Percentiles rank a stretch among this genome's conserved stretches.
phyloP scores from a whole-genome alignment of 2,888 invertebrate genomes.

The Hypsopygia costalis region DNA sequence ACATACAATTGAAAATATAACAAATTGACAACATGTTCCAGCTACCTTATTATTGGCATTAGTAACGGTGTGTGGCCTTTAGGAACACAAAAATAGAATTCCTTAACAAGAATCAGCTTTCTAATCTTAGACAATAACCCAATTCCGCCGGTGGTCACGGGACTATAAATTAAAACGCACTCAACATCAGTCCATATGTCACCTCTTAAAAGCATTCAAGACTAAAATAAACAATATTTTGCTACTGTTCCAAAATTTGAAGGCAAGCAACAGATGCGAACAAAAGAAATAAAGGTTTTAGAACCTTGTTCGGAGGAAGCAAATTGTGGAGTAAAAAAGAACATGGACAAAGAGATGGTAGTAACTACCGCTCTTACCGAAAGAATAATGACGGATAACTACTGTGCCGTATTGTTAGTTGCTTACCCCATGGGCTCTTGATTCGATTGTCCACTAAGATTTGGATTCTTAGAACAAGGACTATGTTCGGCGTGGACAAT shows the following conservation, averaged over 20 bases:
- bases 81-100: conserved; percentile 23
- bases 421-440: conserved; percentile 49
- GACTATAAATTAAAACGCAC: conserved; percentile 62
- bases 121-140: conserved; percentile 64
- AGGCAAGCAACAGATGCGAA: conserved; percentile 59
- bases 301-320: conserved; percentile 70
- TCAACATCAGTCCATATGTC: conserved; percentile 64
- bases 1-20: too few species aligned
- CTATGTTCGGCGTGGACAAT: conserved; percentile 14
- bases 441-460: conserved; percentile 53
- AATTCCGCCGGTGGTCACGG: conserved; percentile 57
- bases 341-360: conserved; percentile 47
- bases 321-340: conserved; percentile 59
- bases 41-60: too few species aligned
- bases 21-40: too few species aligned
- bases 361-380: conserved; percentile 56
- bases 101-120: conserved; percentile 36
- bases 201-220: conserved; percentile 65
- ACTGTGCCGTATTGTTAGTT: conserved; percentile 53
- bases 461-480: conserved; percentile 35
- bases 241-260: conserved; percentile 63
- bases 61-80: conserved; percentile 49
- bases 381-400: conserved; percentile 55
- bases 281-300: conserved; percentile 52
- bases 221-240: conserved; percentile 76